Conservation (phyloP, 30 jellyfish, hydroid and myxozoan genomes). For the Turritopsis dohrnii region DNA sequence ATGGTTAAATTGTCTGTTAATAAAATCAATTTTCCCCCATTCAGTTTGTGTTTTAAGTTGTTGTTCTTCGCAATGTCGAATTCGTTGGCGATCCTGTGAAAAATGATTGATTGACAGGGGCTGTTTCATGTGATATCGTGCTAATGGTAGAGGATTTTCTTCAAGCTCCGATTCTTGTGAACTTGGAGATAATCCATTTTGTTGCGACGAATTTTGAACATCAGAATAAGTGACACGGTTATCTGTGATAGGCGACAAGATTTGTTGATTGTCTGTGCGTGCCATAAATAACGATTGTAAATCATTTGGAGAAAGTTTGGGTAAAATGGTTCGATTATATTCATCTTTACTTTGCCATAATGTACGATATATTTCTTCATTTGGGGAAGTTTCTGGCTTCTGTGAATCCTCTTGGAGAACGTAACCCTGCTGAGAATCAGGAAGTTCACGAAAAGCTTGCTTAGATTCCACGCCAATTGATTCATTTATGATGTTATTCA, state of each 20-base stretch:
- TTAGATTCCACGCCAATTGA: not conserved
- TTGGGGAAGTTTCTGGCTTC: not conserved
- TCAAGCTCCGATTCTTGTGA: conserved; percentile 17
- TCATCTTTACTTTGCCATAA: not conserved
- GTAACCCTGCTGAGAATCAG: not conserved
- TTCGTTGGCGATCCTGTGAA: not conserved
- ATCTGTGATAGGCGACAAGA: conserved; percentile 4
- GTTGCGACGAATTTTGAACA: not conserved
- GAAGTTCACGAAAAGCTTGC: not conserved
- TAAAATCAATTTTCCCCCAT: conserved; percentile 22
- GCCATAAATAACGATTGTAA: conserved; percentile 6
- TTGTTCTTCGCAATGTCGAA: not conserved
- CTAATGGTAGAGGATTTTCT: conserved; percentile 4
- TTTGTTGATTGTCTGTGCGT: not conserved
- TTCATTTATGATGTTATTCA: not conserved
- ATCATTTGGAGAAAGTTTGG: conserved; percentile 5
- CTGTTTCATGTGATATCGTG: not conserved
- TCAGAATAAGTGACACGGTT: conserved; percentile 13
- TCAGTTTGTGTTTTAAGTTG: conserved; percentile 2
- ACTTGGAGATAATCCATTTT: not conserved
- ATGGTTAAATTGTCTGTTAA: not conserved
- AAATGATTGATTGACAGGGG: not conserved
- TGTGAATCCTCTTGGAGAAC: not conserved
- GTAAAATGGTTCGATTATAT: not conserved
- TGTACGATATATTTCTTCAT: conserved; percentile 2